phyloP scores from a whole-genome alignment of 2,113 vertebrate species.

The Sphaerodactylus townsendi region DNA sequence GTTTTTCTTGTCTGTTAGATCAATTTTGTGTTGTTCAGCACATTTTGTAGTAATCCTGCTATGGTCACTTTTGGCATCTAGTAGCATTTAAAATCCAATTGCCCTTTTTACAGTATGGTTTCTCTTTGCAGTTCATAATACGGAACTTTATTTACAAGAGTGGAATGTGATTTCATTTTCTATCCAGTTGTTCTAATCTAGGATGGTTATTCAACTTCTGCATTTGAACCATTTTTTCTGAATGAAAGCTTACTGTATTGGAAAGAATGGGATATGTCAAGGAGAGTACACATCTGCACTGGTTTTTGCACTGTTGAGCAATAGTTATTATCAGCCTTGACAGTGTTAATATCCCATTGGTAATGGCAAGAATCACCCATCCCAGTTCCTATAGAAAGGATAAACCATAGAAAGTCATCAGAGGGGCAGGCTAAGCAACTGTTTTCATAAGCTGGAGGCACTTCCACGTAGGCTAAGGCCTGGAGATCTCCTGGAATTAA shows the following conservation, averaged over 20 bases:
- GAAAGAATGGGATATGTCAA: background rate
- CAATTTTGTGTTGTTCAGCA: background rate
- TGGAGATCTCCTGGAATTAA: background rate
- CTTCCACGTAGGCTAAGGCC: background rate
- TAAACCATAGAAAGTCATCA: background rate
- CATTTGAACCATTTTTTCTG: background rate
- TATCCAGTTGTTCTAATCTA: slow-evolving; percentile 8
- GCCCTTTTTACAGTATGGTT: background rate
- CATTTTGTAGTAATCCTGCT: slow-evolving; percentile 17
- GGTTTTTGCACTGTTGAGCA: background rate
- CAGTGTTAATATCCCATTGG: background rate
- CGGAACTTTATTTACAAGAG: slow-evolving; percentile 10
- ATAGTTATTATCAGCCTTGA: background rate
- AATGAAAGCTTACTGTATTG: background rate
- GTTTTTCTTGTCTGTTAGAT: background rate
- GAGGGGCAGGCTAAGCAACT: background rate
- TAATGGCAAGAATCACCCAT: background rate
- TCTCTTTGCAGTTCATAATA: background rate
- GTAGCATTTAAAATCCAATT: slow-evolving; percentile 46
- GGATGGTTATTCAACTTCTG: background rate
- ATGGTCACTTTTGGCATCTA: slow-evolving; percentile 1
- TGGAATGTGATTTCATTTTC: slow-evolving; percentile 38
- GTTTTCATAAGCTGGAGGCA: background rate
- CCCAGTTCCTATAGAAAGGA: background rate
- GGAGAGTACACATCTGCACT: background rate